A percentile compares a stretch with the other conserved stretches of the same genome.
phyloP scores from a whole-genome alignment of 2,113 vertebrate genomes.

The Myotis brandtii region DNA sequence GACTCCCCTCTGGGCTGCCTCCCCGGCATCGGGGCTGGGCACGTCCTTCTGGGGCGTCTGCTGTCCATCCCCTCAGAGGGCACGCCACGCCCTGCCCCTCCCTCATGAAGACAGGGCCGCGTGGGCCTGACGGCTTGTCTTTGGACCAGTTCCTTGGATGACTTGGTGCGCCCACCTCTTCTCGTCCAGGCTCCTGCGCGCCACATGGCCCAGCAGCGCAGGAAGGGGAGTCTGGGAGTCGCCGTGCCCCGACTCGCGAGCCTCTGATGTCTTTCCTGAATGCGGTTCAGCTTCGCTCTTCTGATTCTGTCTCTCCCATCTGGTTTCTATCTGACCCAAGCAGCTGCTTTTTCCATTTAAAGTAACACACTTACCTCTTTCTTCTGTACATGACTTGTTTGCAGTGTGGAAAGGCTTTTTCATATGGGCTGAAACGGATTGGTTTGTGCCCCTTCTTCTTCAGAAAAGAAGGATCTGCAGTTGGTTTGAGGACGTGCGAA shows the following conservation, averaged over 20 bases:
- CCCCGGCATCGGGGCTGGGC: not conserved
- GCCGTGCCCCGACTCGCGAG: slow-evolving; percentile 27
- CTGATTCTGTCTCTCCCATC: slow-evolving; percentile 82
- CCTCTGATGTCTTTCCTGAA: slow-evolving; percentile 83
- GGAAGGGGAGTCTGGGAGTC: not conserved
- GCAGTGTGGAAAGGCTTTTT: slow-evolving; percentile 70
- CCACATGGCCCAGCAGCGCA: not conserved
- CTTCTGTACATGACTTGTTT: slow-evolving; percentile 75
- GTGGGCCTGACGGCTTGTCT: not conserved
- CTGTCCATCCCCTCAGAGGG: not conserved
- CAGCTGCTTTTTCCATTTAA: slow-evolving; percentile 89
- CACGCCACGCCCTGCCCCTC: not conserved
- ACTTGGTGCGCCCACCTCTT: not conserved
- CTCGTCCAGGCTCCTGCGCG: not conserved
- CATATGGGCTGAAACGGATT: slow-evolving; percentile 53
- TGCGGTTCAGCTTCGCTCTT: slow-evolving; percentile 75
- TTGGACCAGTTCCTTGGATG: not conserved
- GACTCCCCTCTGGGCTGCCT: not conserved
- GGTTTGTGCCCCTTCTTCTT: not conserved
- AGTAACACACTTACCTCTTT: slow-evolving; percentile 82
- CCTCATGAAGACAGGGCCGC: not conserved
- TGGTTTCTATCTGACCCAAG: slow-evolving; percentile 87
- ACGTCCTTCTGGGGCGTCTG: not conserved
- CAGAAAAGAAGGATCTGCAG: slow-evolving; percentile 42
- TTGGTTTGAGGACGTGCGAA: slow-evolving; percentile 21